Base-by-base conservation (phyloP, 2,797 vertebrate genomes). In the Eulemur albifrons region DNA sequence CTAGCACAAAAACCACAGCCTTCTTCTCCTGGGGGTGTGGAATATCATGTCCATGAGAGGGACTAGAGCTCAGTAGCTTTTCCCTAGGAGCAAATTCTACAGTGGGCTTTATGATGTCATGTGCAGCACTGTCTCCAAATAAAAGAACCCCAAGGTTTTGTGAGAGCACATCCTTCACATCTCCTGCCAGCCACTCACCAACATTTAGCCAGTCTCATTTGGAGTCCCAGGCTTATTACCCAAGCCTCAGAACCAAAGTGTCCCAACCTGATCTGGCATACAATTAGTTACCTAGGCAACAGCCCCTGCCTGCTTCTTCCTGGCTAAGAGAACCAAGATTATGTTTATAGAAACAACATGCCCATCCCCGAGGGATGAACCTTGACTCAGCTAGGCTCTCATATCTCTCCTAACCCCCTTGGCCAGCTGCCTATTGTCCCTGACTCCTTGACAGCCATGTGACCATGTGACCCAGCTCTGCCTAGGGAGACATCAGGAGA, bases 271-370 rank as follows among this genome's bases (percentile, higher is more conserved):
- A 43, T 43, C n/a, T 87, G 85, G 30, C 27, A 85, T 32, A 75
- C 20, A 65, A 11, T 52, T 61, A 35, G 45, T 83, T 87, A 69
- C 18, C 30, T 35, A 52, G 7, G 11, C 54, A 69, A n/a, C n/a
- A 67, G 43, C 35, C 59, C 59, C 73, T 85, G 30, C 25, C 4
- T 57, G 30, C 76, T 76, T 81, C 75, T 93, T 84, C 61, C 65
- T 95, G 93, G 67, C 84, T 86, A 72, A 43, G 40, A 77, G 23
- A 95, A 81, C 54, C 4, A n/a, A 91, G 48, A 73, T 63, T 76
- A 69, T 83, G 38, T 79, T 89, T 45, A 61, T 92, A 59, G 57
- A 52, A 93, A 70, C 9, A 54, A 32, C 17, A 52, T 75, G 13
- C n/a, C 40, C 57, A 52, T 61, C 18, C 43, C 59, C 45, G 38